Evolutionary conservation across 2,113 vertebrate species (phyloP), one percentile per base, ranked within the genome.

Genomic region (Cercopithecus mona): DNA sequence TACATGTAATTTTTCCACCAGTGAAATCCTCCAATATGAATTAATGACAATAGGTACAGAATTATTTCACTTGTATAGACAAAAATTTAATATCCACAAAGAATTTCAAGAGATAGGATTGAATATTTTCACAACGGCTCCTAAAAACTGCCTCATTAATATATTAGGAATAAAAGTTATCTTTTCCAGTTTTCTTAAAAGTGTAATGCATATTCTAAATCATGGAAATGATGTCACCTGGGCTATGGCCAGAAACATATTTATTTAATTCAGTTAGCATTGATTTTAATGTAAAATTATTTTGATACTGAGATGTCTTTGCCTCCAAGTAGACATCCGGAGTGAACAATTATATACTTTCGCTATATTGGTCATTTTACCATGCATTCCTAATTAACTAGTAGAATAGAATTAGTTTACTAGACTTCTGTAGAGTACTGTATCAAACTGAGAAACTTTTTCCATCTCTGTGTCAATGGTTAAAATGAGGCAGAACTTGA

Each of bases 201-300:
- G 13, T 50, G 0, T 40, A 59, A 85, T 18, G 25, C 22, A 72
- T 30, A 83, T 73, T 93, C 35, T 52, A 76, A 88, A 50, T 75
- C 27, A 45, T 25, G 38, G 55, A 94, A 83, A 59, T 48, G 3
- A 12, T 25, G 20, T 82, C 72, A 85, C 10, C 35, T 59, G 18
- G 30, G 6, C 38, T 96, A 20, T 72, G 32, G 70, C 22, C 40
- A 68, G 4, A 50, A 73, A 12, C 3, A 16, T 38, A 0, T 79
- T 86, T 66, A 70, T 92, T 30, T 52, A 38, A 70, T 88, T 75
- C 9, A 52, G 25, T 78, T 66, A 57, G 2, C 17, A 70, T 57
- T 90, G 48, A 72, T 94, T 96, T 96, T 20, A 64, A 73, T 80
- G 16, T 43, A 66, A 87, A 90, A 72, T 22, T 90, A 18, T 93